phyloP scores from a whole-genome alignment of 2,888 invertebrate genomes.

The Nudaria mundana region DNA sequence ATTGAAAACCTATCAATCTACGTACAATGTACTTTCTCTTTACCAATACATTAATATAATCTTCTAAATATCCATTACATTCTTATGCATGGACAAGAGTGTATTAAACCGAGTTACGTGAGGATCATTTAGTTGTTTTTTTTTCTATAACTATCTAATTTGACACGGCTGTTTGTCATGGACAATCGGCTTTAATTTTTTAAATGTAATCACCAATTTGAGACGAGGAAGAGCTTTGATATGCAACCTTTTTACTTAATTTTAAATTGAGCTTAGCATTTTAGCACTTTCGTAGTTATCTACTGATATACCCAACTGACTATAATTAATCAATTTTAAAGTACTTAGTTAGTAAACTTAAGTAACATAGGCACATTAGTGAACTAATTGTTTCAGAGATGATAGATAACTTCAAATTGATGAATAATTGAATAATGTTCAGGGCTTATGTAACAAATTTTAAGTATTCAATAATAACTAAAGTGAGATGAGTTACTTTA shows the following conservation, averaged over 20 bases:
- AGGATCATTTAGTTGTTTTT: slow-evolving; percentile 6
- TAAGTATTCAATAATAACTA: slow-evolving; percentile 17
- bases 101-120: no score
- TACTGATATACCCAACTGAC: no score
- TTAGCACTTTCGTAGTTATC: background rate
- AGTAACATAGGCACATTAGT: no score
- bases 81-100: slow-evolving; percentile 13
- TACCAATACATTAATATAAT: slow-evolving; percentile 18
- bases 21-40: slow-evolving; percentile 21
- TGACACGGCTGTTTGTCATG: background rate
- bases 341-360: no score
- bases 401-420: background rate
- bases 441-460: no score
- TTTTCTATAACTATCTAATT: background rate
- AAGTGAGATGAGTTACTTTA: slow-evolving; percentile 14
- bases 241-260: background rate
- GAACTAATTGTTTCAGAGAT: no score
- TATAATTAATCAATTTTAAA: no score
- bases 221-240: background rate
- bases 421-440: no score
- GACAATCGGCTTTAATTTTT: background rate
- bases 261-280: no score
- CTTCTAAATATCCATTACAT: slow-evolving; percentile 15
- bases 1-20: slow-evolving; percentile 4
- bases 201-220: background rate